Evolutionary conservation across 2,797 vertebrate species (phyloP).

Genomic region (Acanthurus leucopareius): DNA sequence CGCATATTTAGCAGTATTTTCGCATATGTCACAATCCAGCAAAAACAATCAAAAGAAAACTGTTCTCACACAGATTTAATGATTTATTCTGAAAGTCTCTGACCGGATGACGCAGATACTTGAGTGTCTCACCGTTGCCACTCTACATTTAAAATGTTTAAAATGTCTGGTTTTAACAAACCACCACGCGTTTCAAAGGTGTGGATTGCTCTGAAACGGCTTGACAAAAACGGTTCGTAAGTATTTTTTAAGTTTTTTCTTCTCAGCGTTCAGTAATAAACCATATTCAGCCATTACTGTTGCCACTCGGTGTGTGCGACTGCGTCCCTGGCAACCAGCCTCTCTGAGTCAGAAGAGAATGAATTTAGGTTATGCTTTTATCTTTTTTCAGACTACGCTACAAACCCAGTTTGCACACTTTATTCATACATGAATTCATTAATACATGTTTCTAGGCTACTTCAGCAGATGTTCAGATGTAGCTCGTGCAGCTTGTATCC

Average conservation of each 20-base stretch:
- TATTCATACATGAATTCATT: neutral
- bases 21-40: no score
- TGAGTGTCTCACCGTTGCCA: neutral
- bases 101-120: slow-evolving; percentile 3
- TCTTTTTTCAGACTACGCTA: neutral
- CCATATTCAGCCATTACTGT: no score
- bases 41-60: no score
- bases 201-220: slow-evolving; percentile 76
- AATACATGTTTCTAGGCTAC: no score
- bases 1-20: no score
- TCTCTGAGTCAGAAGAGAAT: neutral
- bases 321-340: slow-evolving; percentile 56
- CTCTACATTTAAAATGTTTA: slow-evolving; percentile 46
- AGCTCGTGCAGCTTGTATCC: neutral
- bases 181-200: slow-evolving; percentile 21
- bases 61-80: no score
- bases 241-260: neutral
- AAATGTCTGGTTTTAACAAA: slow-evolving; percentile 59
- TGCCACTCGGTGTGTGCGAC: neutral
- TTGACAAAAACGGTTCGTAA: slow-evolving; percentile 77
- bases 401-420: neutral
- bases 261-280: accelerated
- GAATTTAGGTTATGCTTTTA: neutral
- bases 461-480: neutral
- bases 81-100: slow-evolving; percentile 49